Conservation (phyloP, 2,888 invertebrate genomes). For the Uloborus plumipes region DNA sequence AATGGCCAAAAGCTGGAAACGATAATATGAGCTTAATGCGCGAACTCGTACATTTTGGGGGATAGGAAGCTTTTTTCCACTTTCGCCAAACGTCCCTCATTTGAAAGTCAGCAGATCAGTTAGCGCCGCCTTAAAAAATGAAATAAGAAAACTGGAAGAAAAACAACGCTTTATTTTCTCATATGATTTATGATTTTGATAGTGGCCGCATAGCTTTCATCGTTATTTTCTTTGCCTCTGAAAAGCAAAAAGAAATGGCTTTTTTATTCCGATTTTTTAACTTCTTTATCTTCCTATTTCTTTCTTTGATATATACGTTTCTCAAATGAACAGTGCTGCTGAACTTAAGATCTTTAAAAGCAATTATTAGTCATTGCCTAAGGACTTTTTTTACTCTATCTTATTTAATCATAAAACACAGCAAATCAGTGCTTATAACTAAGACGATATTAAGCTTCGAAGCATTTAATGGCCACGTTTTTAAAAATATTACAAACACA, state of each 20-base stretch:
- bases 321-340: too few relatives aligned
- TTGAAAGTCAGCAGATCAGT: conserved; percentile 61
- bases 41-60: conserved; percentile 45
- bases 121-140: conserved; percentile 28
- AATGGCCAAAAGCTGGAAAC: conserved; percentile 64
- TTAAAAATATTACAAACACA: too few relatives aligned
- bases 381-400: too few relatives aligned
- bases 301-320: too few relatives aligned
- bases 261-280: conserved; percentile 7
- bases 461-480: too few relatives aligned
- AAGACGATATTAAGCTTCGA: too few relatives aligned
- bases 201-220: conserved; percentile 30
- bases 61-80: conserved; percentile 30
- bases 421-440: too few relatives aligned
- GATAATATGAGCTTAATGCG: conserved; percentile 61
- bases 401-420: too few relatives aligned
- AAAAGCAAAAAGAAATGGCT: not conserved
- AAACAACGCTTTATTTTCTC: conserved; percentile 44
- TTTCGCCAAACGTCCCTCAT: conserved; percentile 47
- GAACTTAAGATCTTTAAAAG: too few relatives aligned
- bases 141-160: conserved; percentile 25
- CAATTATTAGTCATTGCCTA: too few relatives aligned
- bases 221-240: conserved; percentile 29
- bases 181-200: conserved; percentile 46
- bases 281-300: not conserved